Conservation (phyloP, 2,113 vertebrate genomes). For the Seriola dumerili region DNA sequence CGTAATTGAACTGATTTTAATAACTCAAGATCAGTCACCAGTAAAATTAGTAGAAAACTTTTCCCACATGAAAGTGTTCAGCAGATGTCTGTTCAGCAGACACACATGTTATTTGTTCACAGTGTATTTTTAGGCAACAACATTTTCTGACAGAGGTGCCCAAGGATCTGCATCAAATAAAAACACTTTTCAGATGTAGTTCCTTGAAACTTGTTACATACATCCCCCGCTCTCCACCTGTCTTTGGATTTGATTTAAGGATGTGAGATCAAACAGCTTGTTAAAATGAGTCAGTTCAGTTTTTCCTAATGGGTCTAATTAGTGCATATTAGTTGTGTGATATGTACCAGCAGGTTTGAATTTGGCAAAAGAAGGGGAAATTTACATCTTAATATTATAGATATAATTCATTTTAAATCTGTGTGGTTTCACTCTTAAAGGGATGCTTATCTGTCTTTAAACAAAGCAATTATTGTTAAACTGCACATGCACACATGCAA, state of each 20-base stretch:
- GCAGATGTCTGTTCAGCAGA: slow-evolving; percentile 14
- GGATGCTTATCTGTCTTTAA: slow-evolving; percentile 12
- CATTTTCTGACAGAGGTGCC: background rate
- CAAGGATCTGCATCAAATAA: background rate
- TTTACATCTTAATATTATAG: background rate
- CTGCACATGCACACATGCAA: background rate
- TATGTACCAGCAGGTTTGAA: background rate
- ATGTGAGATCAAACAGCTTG: slow-evolving; percentile 14
- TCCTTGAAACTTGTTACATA: background rate
- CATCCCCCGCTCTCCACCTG: background rate
- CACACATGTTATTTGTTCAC: slow-evolving; percentile 4
- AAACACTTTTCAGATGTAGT: slow-evolving; percentile 4
- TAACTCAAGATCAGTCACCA: background rate
- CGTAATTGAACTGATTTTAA: background rate
- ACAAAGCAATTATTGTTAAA: background rate
- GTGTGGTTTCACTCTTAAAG: background rate
- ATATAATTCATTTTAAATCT: background rate
- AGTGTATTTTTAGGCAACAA: slow-evolving; percentile 1
- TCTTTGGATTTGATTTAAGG: slow-evolving; percentile 15
- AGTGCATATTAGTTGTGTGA: background rate
- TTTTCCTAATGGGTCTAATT: background rate
- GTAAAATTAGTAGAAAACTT: background rate
- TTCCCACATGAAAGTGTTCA: slow-evolving; percentile 2
- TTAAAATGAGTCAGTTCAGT: background rate
- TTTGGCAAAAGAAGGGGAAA: background rate